Base-by-base conservation (phyloP, 2,888 invertebrate species). In the Aromia moschata region DNA sequence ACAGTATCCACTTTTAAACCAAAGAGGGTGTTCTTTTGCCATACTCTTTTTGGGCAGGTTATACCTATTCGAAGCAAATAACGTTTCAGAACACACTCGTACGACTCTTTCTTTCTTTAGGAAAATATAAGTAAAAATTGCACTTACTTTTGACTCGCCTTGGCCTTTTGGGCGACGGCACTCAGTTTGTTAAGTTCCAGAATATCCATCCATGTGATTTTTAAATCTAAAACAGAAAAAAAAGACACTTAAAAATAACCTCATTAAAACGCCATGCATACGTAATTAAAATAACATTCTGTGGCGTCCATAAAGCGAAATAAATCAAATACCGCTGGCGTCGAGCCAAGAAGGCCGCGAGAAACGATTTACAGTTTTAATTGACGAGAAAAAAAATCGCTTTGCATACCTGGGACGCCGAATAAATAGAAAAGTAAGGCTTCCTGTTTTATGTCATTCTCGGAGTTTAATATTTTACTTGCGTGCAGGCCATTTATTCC, bases 191-290 rank as follows among this genome's bases (percentile, higher is more conserved):
- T 79, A 77, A 78, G 78, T 74, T 79, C 79, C 76, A 77, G 75
- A 71, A 80, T 79, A 78, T 80, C 80, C 80, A 80, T 80, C 80
- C 80, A 80, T 80, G 76, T 74, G 77, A 68, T 73, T 72, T 76
- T 72, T 45, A 69, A 60, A 69, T 74, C 80, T 79, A 76, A 49
- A 80, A 79, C 52, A 52, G 44, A 46, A 69, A 69, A 58, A 36
- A 44, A 36, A 20, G 3, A 12, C 30, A 18, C 9, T 18, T 1
- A 31, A 25, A 31, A 45, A 45, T 4, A 7, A 15, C 36, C 18
- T 47, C 17, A 47, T 47, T 36, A 36, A 47, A 33, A 36, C 18
- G 10, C 12, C 10, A n/a, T 36, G 11, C 12, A 33, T 36, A 14
- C 15, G n/a, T 36, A 31, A 15, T 17, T 36, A 17, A 18, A 41